Evolutionary conservation across 2,888 invertebrate genomes (phyloP).

Genomic region (Synanthedon tipuliformis): DNA sequence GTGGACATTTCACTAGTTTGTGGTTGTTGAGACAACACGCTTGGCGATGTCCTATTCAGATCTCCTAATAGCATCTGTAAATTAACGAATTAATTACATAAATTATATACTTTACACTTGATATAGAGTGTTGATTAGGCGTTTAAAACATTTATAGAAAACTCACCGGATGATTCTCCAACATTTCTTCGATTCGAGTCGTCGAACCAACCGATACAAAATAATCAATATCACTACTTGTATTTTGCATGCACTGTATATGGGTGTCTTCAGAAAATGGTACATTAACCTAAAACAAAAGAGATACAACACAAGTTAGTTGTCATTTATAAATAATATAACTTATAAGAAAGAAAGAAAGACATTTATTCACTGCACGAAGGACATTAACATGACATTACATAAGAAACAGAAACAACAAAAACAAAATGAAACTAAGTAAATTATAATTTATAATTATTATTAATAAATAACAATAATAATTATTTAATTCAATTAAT

Average conservation of each 20-base stretch:
- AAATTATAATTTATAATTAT: too few relatives aligned
- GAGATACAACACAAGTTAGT: too few relatives aligned
- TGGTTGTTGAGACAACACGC: conserved; percentile 42
- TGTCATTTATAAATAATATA: too few relatives aligned
- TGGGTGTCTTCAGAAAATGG: conserved; percentile 77
- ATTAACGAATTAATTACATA: neutral
- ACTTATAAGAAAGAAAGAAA: too few relatives aligned
- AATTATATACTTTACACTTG: too few relatives aligned
- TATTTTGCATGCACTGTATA: conserved; percentile 80
- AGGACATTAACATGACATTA: too few relatives aligned
- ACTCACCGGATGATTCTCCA: conserved; percentile 63
- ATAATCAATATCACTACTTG: conserved; percentile 81
- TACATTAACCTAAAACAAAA: conserved; percentile 71
- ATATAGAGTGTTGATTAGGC: neutral
- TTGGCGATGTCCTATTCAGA: conserved; percentile 51
- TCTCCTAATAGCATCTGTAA: conserved; percentile 59
- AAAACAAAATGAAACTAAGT: too few relatives aligned
- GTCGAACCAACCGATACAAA: conserved; percentile 79
- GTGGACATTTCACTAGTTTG: conserved; percentile 58
- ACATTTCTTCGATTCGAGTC: conserved; percentile 61
- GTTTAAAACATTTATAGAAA: conserved; percentile 1
- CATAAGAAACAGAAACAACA: too few relatives aligned
- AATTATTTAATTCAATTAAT: too few relatives aligned
- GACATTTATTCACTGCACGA: too few relatives aligned
- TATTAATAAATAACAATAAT: too few relatives aligned